A percentile compares a stretch with the other conserved stretches of the same genome.
Conservation (phyloP, 1,140 invertebrate species). For the Triops longicaudatus region DNA sequence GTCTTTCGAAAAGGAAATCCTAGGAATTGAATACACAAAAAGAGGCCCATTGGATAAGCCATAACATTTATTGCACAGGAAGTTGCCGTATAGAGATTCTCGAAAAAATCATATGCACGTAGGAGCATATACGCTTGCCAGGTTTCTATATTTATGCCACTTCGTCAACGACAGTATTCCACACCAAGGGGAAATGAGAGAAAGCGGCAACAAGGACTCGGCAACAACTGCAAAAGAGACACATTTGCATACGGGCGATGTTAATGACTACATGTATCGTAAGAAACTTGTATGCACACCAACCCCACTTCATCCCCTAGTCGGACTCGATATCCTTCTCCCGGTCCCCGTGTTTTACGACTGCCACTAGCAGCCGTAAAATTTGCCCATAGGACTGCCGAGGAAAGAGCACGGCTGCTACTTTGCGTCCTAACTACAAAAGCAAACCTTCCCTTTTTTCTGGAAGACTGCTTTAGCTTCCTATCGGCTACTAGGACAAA, state of each 20-base stretch:
- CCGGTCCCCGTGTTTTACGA: conserved; percentile 8
- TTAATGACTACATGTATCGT: background rate
- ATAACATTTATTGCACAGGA: too few relatives aligned
- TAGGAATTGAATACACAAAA: too few relatives aligned
- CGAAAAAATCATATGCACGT: too few relatives aligned
- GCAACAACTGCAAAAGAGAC: background rate
- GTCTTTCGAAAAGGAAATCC: too few relatives aligned
- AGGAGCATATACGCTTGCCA: too few relatives aligned
- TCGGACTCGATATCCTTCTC: background rate
- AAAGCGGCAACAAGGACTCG: background rate
- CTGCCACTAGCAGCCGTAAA: background rate
- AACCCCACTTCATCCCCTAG: background rate
- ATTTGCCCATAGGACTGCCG: background rate
- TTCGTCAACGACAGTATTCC: background rate
- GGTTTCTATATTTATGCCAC: too few relatives aligned
- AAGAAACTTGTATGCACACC: background rate
- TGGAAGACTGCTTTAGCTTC: conserved; percentile 5
- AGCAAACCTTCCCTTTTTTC: conserved; percentile 1
- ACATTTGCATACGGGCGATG: background rate
- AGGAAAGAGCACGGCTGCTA: background rate
- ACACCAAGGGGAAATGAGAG: background rate
- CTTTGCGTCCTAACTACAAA: background rate
- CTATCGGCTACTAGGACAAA: background rate
- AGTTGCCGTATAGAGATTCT: too few relatives aligned
- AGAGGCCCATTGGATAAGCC: too few relatives aligned